Percentiles rank a stretch among this genome's conserved stretches.
These are phyloP conservation scores for Glareola pratincola DNA, from an alignment of 2,113 vertebrate species.

Conservation along the genomic window DNA sequence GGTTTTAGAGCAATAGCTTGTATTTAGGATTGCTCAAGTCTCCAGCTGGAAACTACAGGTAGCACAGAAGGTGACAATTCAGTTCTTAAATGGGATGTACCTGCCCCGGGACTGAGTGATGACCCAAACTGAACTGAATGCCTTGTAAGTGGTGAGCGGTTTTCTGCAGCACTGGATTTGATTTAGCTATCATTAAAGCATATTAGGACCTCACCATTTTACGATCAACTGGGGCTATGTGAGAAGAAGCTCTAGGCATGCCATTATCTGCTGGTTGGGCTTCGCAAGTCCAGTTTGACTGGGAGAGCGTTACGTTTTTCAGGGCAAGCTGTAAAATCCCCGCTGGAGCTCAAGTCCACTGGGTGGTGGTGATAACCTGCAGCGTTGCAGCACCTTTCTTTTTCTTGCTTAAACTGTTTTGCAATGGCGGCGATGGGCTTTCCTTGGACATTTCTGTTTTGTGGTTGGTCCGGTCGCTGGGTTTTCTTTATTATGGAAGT, in stretches of 20 bases:
- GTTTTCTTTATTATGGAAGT: not conserved
- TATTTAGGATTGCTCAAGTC: not conserved
- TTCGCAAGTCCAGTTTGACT: not conserved
- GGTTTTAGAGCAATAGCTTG: not conserved
- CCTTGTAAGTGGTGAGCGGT: not conserved
- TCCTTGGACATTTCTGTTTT: not conserved
- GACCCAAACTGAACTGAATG: not conserved
- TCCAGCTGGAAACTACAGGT: not conserved
- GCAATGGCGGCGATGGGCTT: not conserved
- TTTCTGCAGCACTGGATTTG: not conserved
- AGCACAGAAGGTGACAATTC: not conserved
- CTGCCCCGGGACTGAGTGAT: fast-evolving
- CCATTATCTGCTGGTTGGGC: not conserved
- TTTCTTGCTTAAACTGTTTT: not conserved
- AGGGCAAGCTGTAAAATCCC: not conserved
- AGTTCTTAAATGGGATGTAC: not conserved
- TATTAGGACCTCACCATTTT: not conserved
- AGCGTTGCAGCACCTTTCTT: not conserved
- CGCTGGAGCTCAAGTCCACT: not conserved
- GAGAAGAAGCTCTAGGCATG: not conserved
- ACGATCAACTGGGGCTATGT: not conserved
- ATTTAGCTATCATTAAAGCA: not conserved
- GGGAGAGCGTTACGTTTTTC: not conserved
- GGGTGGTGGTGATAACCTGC: not conserved
- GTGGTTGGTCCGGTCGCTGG: not conserved